phyloP scores from a whole-genome alignment of 2,888 invertebrate species.

The Idaea straminata region DNA sequence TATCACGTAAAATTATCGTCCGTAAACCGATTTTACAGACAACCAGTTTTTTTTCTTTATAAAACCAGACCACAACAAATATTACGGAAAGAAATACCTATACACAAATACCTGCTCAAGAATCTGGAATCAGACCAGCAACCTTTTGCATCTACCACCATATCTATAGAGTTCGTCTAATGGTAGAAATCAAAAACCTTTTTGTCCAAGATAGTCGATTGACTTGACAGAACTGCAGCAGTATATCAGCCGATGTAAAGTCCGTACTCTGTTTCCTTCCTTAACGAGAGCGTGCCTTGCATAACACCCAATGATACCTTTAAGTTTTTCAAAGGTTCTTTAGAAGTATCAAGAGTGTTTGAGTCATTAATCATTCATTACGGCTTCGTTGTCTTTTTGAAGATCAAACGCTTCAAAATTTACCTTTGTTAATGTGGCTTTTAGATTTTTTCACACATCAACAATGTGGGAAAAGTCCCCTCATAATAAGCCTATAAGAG shows the following conservation, averaged over 20 bases:
- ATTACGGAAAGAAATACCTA: no score
- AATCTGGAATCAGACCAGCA: no score
- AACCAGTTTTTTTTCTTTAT: no score
- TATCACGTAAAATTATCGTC: no score
- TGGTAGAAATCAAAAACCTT: no score
- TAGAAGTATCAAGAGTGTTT: conserved; percentile 6
- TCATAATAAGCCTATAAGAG: no score
- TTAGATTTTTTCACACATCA: neutral
- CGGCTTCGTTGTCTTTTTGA: conserved; percentile 7
- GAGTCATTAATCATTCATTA: conserved; percentile 12
- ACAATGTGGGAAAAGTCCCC: no score
- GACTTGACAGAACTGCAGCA: neutral
- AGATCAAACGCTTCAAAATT: neutral
- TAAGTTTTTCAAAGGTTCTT: conserved; percentile 20
- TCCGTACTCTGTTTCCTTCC: neutral
- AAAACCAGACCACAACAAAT: no score
- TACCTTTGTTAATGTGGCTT: neutral
- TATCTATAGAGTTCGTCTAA: no score
- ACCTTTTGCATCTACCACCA: no score
- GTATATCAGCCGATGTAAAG: neutral
- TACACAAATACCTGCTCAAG: no score
- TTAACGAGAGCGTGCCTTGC: conserved; percentile 39
- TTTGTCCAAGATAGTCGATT: neutral
- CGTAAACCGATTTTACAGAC: no score
- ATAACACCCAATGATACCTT: conserved; percentile 24